These are phyloP conservation scores for Aulostomus chinensis DNA, from an alignment of 2,797 vertebrate species.

Conservation along the genomic window DNA sequence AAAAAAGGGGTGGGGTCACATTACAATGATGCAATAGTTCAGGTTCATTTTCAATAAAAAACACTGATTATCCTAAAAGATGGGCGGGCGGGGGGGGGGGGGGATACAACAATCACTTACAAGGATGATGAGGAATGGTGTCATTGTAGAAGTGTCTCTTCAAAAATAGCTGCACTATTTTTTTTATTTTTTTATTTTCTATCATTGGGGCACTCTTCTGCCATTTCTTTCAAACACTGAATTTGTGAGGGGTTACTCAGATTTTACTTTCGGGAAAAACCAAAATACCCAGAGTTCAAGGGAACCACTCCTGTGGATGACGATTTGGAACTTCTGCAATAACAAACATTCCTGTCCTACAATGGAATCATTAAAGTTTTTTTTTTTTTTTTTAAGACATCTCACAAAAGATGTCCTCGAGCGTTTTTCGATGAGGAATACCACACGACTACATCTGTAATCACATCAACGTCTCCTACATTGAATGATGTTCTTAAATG, in stretches of 20 bases:
- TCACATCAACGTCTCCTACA: conserved; percentile 47
- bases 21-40: conserved; percentile 25
- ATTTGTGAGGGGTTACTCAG: too few relatives aligned
- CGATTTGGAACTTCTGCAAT: conserved; percentile 48
- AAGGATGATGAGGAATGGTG: conserved; percentile 34
- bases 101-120: conserved; percentile 56
- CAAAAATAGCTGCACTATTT: background rate
- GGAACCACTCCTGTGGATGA: too few relatives aligned
- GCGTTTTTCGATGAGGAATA: conserved; percentile 36
- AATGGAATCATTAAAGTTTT: conserved; percentile 22
- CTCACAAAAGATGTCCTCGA: conserved; percentile 22
- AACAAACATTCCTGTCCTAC: conserved; percentile 35
- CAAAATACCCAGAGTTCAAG: too few relatives aligned
- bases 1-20: conserved; percentile 18
- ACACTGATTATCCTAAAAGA: conserved; percentile 46
- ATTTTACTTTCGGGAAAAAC: too few relatives aligned
- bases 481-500: conserved; percentile 26
- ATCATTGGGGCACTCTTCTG: too few relatives aligned
- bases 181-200: background rate
- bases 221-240: too few relatives aligned
- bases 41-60: conserved; percentile 48
- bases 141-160: conserved; percentile 45
- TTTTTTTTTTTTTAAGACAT: conserved; percentile 9
- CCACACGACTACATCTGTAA: conserved; percentile 36
- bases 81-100: conserved; percentile 18